Evolutionary conservation across 1,140 invertebrate genomes (phyloP).

Genomic region (Galleria mellonella): DNA sequence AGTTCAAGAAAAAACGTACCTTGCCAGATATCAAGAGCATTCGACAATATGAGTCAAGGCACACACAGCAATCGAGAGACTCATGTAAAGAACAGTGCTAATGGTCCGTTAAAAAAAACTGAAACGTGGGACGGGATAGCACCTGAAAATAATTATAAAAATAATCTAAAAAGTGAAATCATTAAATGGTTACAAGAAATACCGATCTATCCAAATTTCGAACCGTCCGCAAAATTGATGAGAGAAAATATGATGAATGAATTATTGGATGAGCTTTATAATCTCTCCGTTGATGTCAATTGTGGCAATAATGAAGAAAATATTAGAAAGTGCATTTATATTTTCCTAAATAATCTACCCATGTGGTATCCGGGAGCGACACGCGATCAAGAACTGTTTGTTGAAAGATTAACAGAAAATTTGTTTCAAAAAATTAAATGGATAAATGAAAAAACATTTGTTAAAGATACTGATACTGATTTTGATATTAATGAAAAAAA

Average conservation of each 20-base stretch:
- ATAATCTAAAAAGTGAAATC: constrained; percentile 9
- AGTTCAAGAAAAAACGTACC: too few species aligned
- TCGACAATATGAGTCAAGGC: too few species aligned
- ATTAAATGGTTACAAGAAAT: constrained; percentile 12
- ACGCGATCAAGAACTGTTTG: constrained; percentile 5
- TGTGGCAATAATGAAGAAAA: constrained; percentile 7
- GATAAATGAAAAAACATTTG: constrained; percentile 5
- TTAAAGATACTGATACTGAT: not conserved
- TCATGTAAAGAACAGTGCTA: too few species aligned
- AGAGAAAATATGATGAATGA: constrained; percentile 8
- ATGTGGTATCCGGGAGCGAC: constrained; percentile 9
- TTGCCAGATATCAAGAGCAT: too few species aligned
- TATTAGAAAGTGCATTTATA: constrained; percentile 8
- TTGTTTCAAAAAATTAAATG: constrained; percentile 9
- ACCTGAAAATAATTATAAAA: constrained; percentile 1
- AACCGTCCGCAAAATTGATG: constrained; percentile 3
- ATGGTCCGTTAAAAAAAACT: too few species aligned
- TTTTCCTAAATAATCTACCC: constrained; percentile 9
- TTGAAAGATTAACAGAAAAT: constrained; percentile 6
- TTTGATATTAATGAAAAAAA: not conserved
- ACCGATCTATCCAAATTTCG: constrained; percentile 7
- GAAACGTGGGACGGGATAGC: too few species aligned
- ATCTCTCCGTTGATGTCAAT: not conserved
- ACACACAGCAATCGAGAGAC: too few species aligned
- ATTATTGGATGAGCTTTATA: constrained; percentile 9